A percentile compares a stretch with the other conserved stretches of the same genome.
Evolutionary conservation across 2,888 invertebrate species (phyloP).

Genomic region (Timema cristinae): DNA sequence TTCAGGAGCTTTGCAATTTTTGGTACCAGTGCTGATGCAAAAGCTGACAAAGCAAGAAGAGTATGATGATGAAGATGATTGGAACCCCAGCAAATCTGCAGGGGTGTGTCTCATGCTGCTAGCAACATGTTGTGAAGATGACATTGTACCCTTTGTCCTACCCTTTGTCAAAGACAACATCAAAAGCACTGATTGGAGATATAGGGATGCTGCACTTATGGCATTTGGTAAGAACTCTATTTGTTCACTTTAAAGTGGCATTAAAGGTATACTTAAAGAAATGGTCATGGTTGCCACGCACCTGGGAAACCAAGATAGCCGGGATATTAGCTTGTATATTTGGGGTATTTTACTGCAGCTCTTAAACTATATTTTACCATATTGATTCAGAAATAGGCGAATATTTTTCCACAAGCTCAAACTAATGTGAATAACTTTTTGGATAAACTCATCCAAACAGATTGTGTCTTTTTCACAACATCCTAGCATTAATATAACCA

Average conservation of each 20-base stretch:
- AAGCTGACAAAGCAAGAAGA: conserved; percentile 77
- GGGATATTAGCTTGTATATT: not conserved
- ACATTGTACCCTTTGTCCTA: conserved; percentile 90
- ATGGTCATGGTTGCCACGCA: too few species aligned
- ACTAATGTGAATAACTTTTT: too few species aligned
- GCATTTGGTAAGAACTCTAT: conserved; percentile 69
- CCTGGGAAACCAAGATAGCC: not conserved
- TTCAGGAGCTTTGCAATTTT: conserved; percentile 78
- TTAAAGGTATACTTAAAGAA: too few species aligned
- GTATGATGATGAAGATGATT: conserved; percentile 96
- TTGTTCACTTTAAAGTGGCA: too few species aligned
- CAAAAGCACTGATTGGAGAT: conserved; percentile 86
- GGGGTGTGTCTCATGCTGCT: conserved; percentile 98
- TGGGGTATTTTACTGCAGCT: too few species aligned
- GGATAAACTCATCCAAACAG: too few species aligned
- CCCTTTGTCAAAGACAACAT: conserved; percentile 97
- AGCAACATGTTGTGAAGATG: conserved; percentile 95
- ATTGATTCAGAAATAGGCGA: too few species aligned
- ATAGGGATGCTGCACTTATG: conserved; percentile 96
- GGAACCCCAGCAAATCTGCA: conserved; percentile 99
- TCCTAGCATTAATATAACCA: too few species aligned
- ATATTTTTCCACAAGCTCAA: too few species aligned
- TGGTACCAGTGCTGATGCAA: conserved; percentile 90
- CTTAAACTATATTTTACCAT: too few species aligned
- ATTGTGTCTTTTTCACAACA: too few species aligned